Conservation (phyloP, 35 echinoderm and acorn worm genomes). For the Strongylocentrotus purpuratus region DNA sequence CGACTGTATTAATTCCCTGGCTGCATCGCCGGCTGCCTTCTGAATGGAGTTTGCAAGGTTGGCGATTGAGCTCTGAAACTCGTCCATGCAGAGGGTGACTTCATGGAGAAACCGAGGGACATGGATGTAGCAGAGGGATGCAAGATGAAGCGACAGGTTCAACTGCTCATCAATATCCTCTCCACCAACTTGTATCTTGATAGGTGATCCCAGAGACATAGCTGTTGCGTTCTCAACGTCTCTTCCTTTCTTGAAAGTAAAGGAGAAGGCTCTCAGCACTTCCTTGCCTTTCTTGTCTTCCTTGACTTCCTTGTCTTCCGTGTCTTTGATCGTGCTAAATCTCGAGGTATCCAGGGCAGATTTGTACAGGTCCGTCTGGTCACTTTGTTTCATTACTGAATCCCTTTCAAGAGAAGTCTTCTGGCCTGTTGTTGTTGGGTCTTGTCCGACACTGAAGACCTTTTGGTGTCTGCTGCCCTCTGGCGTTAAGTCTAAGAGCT, state of each 20-base stretch:
- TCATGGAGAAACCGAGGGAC: conserved; percentile 84
- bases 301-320: background rate
- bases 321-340: conserved; percentile 28
- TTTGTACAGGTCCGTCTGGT: conserved; percentile 54
- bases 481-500: conserved; percentile 90
- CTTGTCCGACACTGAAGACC: conserved; percentile 92
- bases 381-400: background rate
- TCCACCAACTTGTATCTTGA: conserved; percentile 28
- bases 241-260: conserved; percentile 54
- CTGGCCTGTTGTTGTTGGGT: conserved; percentile 12
- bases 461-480: conserved; percentile 81
- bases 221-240: background rate
- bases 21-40: conserved; percentile 87
- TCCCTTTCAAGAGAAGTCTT: background rate
- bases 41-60: conserved; percentile 80
- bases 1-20: conserved; percentile 82
- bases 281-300: background rate
- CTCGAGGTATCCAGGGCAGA: conserved; percentile 51
- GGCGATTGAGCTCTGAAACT: conserved; percentile 85
- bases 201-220: conserved; percentile 13
- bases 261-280: conserved; percentile 63
- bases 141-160: conserved; percentile 60
- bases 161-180: conserved; percentile 40
- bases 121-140: conserved; percentile 89
- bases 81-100: conserved; percentile 75